Percentiles rank a stretch among this genome's conserved stretches.
phyloP scores from a whole-genome alignment of 2,113 vertebrate genomes.

The Leucosticte australis region DNA sequence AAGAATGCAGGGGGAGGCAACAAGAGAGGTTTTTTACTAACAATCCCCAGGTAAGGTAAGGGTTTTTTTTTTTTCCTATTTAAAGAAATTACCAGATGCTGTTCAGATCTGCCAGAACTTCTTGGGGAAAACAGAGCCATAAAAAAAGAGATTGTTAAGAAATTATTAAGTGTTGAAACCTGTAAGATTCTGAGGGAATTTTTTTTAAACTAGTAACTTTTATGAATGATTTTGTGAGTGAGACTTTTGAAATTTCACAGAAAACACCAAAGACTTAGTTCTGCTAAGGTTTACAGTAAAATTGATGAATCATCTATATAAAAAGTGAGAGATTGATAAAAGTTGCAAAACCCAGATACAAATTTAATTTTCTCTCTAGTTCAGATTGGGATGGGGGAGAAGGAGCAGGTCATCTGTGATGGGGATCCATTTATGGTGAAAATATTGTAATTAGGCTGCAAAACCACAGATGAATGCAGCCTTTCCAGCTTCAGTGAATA shows the following conservation, averaged over 20 bases:
- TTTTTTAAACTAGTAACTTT: neutral
- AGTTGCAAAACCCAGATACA: neutral
- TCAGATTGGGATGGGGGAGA: rapidly evolving
- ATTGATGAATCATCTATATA: neutral
- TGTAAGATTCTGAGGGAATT: neutral
- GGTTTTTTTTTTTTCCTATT: rapidly evolving
- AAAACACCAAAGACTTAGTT: neutral
- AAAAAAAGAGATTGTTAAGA: neutral
- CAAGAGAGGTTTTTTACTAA: neutral
- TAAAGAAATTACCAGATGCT: neutral
- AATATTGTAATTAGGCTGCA: neutral
- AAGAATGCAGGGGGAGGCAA: neutral
- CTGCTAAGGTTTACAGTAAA: neutral
- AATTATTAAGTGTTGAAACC: neutral
- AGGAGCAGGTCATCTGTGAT: neutral
- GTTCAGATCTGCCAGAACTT: neutral
- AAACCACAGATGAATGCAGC: neutral
- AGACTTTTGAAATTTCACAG: neutral
- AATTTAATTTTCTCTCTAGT: neutral
- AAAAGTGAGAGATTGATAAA: neutral
- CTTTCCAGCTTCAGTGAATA: neutral
- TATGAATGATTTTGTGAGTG: neutral
- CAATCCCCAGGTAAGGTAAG: neutral
- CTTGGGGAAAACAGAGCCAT: neutral
- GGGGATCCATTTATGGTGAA: neutral